Conservation (phyloP, 2,113 vertebrate genomes). For the crab-eating macaque (Macaca fascicularis) region T2T-MFA8v1.1 NC_088391.1:23152501-23153000, state of each 20-base stretch:
- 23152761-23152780: slow-evolving; percentile 21
- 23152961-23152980: slow-evolving; percentile 19
- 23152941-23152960: neutral
- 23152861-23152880: neutral
- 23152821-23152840: slow-evolving; percentile 6
- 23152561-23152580: neutral
- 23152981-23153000: slow-evolving; percentile 55
- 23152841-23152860: neutral
- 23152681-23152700: neutral
- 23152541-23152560: neutral
- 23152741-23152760: neutral
- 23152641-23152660: neutral
- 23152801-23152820: slow-evolving; percentile 29
- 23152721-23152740: neutral
- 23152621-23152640: neutral
- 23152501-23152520: slow-evolving; percentile 26
- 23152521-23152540: neutral
- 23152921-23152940: neutral
- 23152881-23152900: neutral
- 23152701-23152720: neutral
- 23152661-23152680: neutral
- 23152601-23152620: neutral
- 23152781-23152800: neutral
- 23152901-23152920: neutral
- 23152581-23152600: neutral